Evolutionary conservation across 2,797 vertebrate species (phyloP).

Genomic region (Labroides dimidiatus): DNA sequence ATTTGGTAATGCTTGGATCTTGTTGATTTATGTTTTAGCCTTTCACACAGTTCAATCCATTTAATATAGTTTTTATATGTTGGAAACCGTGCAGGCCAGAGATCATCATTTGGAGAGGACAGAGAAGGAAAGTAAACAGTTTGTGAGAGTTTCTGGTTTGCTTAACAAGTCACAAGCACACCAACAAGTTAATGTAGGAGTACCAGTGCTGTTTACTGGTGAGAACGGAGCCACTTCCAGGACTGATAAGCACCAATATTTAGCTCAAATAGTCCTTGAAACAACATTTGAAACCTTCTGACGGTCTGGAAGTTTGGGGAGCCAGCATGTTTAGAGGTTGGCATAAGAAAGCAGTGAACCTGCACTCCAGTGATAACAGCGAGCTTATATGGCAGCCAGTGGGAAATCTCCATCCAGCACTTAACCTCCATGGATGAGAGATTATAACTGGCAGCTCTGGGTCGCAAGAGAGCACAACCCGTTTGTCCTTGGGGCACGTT

Average conservation of each 20-base stretch:
- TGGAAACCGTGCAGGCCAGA: too few relatives aligned
- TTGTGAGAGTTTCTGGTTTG: not conserved
- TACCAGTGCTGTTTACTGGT: not conserved
- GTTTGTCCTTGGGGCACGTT: constrained; percentile 59
- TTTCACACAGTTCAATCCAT: too few relatives aligned
- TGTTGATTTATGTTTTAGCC: too few relatives aligned
- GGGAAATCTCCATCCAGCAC: constrained; percentile 69
- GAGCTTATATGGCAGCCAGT: constrained; percentile 68
- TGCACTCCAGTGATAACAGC: constrained; percentile 77
- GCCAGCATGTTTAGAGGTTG: constrained; percentile 54
- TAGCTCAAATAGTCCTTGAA: constrained; percentile 72
- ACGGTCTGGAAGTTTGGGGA: constrained; percentile 58
- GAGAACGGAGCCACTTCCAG: not conserved
- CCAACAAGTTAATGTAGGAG: not conserved
- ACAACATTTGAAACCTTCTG: constrained; percentile 63
- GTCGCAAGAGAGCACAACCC: constrained; percentile 58
- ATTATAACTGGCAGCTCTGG: constrained; percentile 70
- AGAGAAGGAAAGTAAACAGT: too few relatives aligned
- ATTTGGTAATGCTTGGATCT: too few relatives aligned
- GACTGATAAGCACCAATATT: constrained; percentile 36
- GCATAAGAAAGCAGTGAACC: constrained; percentile 72
- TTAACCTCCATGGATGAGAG: constrained; percentile 71
- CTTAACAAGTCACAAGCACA: not conserved
- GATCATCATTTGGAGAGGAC: too few relatives aligned
- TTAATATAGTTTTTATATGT: too few relatives aligned